Evolutionary conservation across 1,140 invertebrate species (phyloP), one percentile per base, ranked within the genome.

Genomic region (Schlechtendalia chinensis): DNA sequence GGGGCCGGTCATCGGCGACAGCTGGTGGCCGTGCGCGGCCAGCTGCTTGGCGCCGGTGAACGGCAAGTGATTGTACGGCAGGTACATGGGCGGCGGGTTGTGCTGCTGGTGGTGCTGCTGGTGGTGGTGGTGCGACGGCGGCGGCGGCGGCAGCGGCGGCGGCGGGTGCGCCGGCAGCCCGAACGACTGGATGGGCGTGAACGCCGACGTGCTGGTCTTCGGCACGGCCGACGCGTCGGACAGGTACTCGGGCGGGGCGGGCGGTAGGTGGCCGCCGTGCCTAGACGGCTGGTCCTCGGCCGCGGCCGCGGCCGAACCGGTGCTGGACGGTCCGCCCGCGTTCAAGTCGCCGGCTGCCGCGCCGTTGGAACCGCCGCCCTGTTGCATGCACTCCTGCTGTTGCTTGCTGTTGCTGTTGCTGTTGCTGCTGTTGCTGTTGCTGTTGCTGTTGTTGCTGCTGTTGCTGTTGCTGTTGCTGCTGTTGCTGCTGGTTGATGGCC

Each of bases 121-220:
- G 82, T 82, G 82, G 39, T 91, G 89, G 84, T 93, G 90, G 74
- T 72, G 69, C 54, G 75, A 50, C 22, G 75, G 75, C 32, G 75
- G 75, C n/a, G 72, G 72, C 0, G 56, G 75, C 83, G 93, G 91
- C 69, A 93, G 91, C 29, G 75, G 75, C 32, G 75, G 75, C n/a
- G 72, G 72, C 0, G 56, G 75, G 39, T 61, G 58, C 39, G 92
- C 84, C 83, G 93, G 91, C 69, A 93, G 91, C 29, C 91, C 89
- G 88, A 92, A 91, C 45, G 93, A 91, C 84, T 95, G 93, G 85
- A 96, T 93, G 16, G 95, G 92, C 27, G 95, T 93, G 86, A 96
- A 97, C 59, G 95, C 95, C 61, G 94, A 96, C 82, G 94, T 93
- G 27, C 90, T 90, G 82, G 88, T 88, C 82, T 87, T 87, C 81